Evolutionary conservation across 1,140 invertebrate genomes (phyloP).

Genomic region (Halesus radiatus): DNA sequence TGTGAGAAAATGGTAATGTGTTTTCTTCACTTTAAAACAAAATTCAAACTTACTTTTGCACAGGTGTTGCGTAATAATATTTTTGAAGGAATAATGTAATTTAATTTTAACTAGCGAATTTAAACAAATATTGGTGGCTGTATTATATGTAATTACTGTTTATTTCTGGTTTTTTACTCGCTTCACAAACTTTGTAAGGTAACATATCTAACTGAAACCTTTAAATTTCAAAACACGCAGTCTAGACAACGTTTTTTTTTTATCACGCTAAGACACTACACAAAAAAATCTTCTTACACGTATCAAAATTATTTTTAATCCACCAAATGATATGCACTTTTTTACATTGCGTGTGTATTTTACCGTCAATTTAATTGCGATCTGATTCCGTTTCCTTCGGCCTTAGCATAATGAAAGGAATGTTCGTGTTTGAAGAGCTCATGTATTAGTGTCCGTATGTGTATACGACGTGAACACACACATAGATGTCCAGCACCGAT

Average conservation of each 20-base stretch:
- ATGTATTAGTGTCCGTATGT: background rate
- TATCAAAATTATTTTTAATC: background rate
- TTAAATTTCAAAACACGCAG: background rate
- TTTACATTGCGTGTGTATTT: background rate
- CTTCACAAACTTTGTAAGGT: background rate
- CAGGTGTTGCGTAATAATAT: too few species aligned
- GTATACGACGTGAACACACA: background rate
- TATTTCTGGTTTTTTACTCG: too few species aligned
- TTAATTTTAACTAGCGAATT: too few species aligned
- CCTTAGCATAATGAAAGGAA: slow-evolving; percentile 21
- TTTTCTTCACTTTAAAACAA: too few species aligned
- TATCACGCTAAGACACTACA: background rate
- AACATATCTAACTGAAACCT: background rate
- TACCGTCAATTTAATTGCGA: background rate
- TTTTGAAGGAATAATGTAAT: too few species aligned
- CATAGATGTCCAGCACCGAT: background rate
- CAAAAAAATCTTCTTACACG: background rate
- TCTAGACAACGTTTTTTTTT: background rate
- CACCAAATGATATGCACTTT: background rate
- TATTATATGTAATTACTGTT: too few species aligned
- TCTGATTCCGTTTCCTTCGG: slow-evolving; percentile 1
- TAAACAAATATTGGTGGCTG: too few species aligned
- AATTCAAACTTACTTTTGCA: too few species aligned
- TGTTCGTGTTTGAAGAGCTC: background rate
- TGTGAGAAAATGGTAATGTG: too few species aligned